These are phyloP conservation scores for Eristalis arbustorum DNA, from an alignment of 2,888 invertebrate genomes.

Conservation along the genomic window DNA sequence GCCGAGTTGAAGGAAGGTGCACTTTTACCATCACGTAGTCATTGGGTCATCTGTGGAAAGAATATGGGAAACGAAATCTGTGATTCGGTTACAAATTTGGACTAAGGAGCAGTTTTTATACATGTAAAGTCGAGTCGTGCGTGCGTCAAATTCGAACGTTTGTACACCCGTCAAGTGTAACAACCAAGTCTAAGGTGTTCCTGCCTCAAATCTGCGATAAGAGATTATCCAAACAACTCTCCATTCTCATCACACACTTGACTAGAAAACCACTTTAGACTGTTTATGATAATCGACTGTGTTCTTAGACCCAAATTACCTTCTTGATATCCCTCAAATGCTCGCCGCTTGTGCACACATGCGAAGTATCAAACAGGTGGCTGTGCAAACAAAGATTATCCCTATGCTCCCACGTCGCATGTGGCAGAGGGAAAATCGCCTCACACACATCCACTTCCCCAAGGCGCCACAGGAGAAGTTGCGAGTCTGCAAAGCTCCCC, in stretches of 20 bases:
- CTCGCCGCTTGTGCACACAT: slow-evolving; percentile 13
- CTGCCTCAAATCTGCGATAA: no score
- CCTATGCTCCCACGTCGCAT: neutral
- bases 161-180: no score
- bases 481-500: slow-evolving; percentile 19
- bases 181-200: no score
- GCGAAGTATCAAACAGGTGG: slow-evolving; percentile 42
- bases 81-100: neutral
- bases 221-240: no score
- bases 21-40: no score
- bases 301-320: neutral
- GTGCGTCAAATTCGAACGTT: no score
- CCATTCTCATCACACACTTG: neutral
- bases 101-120: neutral
- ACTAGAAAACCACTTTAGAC: neutral
- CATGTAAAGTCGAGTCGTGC: no score
- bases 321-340: neutral
- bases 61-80: neutral
- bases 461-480: neutral
- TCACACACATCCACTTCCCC: neutral
- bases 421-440: neutral
- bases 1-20: neutral
- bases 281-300: slow-evolving; percentile 3
- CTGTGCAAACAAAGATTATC: slow-evolving; percentile 32
- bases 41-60: no score